Percentiles rank a stretch among this genome's conserved stretches.
Evolutionary conservation across 2,797 vertebrate genomes (phyloP).

Genomic region (Acanthurus leucopareius): DNA sequence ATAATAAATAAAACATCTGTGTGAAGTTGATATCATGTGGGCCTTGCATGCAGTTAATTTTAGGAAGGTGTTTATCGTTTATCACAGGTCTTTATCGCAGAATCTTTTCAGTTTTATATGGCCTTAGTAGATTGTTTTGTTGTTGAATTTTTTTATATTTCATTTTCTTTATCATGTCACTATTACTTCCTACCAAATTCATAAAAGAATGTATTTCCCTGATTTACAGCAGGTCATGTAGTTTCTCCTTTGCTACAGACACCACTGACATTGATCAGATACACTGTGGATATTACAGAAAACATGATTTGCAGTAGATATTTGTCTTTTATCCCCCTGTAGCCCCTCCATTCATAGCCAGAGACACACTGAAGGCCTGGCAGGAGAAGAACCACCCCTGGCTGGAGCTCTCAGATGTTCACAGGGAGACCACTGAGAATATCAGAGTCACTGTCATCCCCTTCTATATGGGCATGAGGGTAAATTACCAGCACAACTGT

Average conservation of each 20-base stretch:
- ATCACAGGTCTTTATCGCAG: neutral
- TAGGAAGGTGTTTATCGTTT: fast-evolving
- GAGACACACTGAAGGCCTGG: slow-evolving; percentile 96
- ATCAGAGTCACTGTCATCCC: slow-evolving; percentile 98
- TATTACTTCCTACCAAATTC: neutral
- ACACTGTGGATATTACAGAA: neutral
- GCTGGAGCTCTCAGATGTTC: slow-evolving; percentile 97
- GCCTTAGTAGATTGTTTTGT: neutral
- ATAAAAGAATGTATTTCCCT: neutral
- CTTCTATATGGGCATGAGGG: slow-evolving; percentile 99
- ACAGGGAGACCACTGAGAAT: slow-evolving; percentile 97
- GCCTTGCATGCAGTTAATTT: neutral
- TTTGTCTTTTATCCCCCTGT: neutral
- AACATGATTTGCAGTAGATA: neutral
- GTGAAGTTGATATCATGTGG: neutral
- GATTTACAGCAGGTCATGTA: neutral
- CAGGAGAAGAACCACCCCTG: slow-evolving; percentile 99
- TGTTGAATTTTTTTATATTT: neutral
- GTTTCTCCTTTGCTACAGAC: neutral
- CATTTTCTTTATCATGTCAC: neutral
- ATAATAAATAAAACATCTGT: neutral
- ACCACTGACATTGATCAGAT: neutral
- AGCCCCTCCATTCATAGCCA: slow-evolving; percentile 92
- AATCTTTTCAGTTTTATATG: neutral
- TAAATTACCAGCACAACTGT: slow-evolving; percentile 58